A percentile compares a stretch with the other conserved stretches of the same genome.
Conservation (phyloP, 2,888 invertebrate genomes). For the Cerastis rubricosa region DNA sequence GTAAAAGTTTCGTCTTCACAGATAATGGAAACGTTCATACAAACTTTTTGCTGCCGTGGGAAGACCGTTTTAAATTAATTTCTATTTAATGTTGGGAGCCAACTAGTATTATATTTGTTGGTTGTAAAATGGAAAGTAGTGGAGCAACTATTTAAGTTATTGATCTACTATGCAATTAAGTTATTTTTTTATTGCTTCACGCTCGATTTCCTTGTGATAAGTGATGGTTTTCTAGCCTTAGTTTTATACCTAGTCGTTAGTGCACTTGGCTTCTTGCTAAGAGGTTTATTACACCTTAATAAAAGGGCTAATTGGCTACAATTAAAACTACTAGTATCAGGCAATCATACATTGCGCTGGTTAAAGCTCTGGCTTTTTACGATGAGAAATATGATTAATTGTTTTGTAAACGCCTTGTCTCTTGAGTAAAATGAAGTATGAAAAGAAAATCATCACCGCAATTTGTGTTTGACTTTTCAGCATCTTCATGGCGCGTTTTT, state of each 20-base stretch:
- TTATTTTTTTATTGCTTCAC: slow-evolving; percentile 50
- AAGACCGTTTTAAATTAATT: slow-evolving; percentile 63
- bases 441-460: no score
- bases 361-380: background rate
- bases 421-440: no score
- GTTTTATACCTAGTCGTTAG: slow-evolving; percentile 26
- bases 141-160: slow-evolving; percentile 58
- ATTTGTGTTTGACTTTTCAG: background rate
- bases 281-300: background rate
- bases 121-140: slow-evolving; percentile 80
- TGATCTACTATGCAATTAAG: slow-evolving; percentile 57
- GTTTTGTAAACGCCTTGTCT: no score
- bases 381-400: no score
- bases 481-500: background rate
- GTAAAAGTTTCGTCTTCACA: slow-evolving; percentile 62
- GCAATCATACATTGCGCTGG: background rate
- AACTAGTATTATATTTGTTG: slow-evolving; percentile 74
- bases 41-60: slow-evolving; percentile 67
- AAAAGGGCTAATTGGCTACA: background rate
- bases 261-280: background rate
- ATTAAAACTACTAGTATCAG: no score
- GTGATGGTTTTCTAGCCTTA: background rate
- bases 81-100: slow-evolving; percentile 74
- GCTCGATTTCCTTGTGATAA: slow-evolving; percentile 42
- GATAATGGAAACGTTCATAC: slow-evolving; percentile 48